Percentiles rank a stretch among this genome's conserved stretches.
These are phyloP conservation scores for Rhagologus leucostigma DNA, from an alignment of 2,113 vertebrate species.

Conservation along the genomic window DNA sequence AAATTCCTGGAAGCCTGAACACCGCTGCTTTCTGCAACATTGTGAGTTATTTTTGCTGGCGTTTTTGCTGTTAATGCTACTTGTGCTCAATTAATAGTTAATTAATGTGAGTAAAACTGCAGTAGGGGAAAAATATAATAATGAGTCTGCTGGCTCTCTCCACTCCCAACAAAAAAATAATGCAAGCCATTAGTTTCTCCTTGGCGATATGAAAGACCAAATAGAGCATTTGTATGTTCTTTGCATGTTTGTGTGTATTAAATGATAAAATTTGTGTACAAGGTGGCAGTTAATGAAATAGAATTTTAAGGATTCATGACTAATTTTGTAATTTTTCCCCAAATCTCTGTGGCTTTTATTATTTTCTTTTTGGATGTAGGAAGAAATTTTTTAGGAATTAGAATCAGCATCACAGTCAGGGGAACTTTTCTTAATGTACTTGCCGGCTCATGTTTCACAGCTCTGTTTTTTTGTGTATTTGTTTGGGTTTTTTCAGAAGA, in stretches of 20 bases:
- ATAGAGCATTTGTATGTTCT: not conserved
- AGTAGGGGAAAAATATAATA: not conserved
- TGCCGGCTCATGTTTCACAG: not conserved
- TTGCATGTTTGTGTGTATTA: not conserved
- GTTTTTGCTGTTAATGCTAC: not conserved
- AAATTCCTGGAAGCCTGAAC: not conserved
- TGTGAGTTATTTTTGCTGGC: not conserved
- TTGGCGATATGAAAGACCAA: not conserved
- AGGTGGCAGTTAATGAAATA: not conserved
- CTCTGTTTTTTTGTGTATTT: not conserved
- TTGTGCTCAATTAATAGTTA: not conserved
- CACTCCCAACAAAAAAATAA: not conserved
- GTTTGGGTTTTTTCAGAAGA: not conserved
- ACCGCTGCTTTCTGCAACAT: not conserved
- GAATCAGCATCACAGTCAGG: not conserved
- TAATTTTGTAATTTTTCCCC: not conserved
- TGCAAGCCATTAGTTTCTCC: not conserved
- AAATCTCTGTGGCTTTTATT: not conserved
- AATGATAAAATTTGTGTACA: not conserved
- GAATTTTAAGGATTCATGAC: not conserved
- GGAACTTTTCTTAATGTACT: not conserved
- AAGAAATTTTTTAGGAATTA: not conserved
- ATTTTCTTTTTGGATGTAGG: not conserved
- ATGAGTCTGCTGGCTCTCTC: not conserved
- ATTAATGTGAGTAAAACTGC: not conserved